A percentile compares a stretch with the other conserved stretches of the same genome.
Conservation (phyloP, 2,797 vertebrate species). For the Silurus aristotelis region DNA sequence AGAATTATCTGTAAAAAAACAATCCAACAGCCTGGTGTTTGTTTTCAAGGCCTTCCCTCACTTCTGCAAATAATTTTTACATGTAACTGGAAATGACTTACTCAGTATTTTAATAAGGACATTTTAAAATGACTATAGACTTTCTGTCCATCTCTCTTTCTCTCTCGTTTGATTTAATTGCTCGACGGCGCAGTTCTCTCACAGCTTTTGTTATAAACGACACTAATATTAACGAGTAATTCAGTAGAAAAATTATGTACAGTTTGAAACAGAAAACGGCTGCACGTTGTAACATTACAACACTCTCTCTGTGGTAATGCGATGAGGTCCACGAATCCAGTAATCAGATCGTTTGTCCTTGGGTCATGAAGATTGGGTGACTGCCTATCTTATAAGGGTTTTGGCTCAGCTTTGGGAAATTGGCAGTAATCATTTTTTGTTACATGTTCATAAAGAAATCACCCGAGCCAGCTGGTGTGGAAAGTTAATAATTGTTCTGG, state of each 20-base stretch:
- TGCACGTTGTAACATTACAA: neutral
- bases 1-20: neutral
- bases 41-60: neutral
- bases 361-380: conserved; percentile 48
- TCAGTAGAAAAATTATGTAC: neutral
- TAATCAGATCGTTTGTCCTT: conserved; percentile 51
- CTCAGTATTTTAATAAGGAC: neutral
- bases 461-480: neutral
- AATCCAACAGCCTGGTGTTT: neutral
- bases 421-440: neutral
- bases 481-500: neutral
- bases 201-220: neutral
- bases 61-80: conserved; percentile 30
- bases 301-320: conserved; percentile 8
- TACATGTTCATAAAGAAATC: neutral
- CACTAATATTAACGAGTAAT: neutral
- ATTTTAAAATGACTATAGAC: neutral
- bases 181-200: too few species aligned
- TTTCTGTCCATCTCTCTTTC: neutral
- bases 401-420: conserved; percentile 29
- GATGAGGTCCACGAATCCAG: conserved; percentile 31
- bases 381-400: conserved; percentile 21
- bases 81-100: conserved; percentile 14
- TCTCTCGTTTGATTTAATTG: neutral
- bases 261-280: conserved; percentile 3